Evolutionary conservation across 2,797 vertebrate genomes (phyloP), one percentile per base, ranked within the genome.

Genomic region (Alouatta caraya): DNA sequence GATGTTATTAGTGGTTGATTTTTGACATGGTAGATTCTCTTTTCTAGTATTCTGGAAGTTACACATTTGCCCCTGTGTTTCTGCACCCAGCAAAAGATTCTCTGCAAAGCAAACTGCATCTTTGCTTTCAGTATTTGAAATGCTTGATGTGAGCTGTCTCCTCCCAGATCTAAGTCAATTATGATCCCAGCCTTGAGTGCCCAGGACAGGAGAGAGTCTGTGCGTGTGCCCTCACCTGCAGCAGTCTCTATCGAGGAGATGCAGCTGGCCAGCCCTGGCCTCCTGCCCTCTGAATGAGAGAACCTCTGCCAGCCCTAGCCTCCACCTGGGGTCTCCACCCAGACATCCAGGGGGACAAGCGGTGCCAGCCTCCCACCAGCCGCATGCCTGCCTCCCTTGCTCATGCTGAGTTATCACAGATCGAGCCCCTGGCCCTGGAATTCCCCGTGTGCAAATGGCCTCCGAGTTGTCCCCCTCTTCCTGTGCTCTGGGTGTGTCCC

Each of bases 361-460:
- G 24, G 1, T 4, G 22, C n/a, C 28, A 14, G 17, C 42, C 24
- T 78, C 50, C 52, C 5, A 0, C 7, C 2, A 5, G 7, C 26
- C 0, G 1, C 2, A 14, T 8, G 0, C 59, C 28, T 2, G 4
- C 50, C 1, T 17, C 15, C 5, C 52, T 64, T 30, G 44, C 46
- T 48, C 19, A 6, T 2, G 13, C 50, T 21, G 28, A 84, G 46
- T 33, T 37, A 11, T 28, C 64, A 42, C 21, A 2, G 30, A 5
- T 13, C 42, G 9, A 11, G 70, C 4, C 52, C 42, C 48, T 9
- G 44, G 55, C 2, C 19, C 39, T 48, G 30, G 42, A 26, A 52
- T 50, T 57, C 42, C 57, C n/a, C 8, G 64, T 1, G 1, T 12
- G 19, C 55, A 30, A 61, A 42, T 0, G 0, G 22, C 11, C 44